Base-by-base conservation (phyloP, 53 echinoderm and acorn worm genomes). In the Patiria pectinifera region DNA sequence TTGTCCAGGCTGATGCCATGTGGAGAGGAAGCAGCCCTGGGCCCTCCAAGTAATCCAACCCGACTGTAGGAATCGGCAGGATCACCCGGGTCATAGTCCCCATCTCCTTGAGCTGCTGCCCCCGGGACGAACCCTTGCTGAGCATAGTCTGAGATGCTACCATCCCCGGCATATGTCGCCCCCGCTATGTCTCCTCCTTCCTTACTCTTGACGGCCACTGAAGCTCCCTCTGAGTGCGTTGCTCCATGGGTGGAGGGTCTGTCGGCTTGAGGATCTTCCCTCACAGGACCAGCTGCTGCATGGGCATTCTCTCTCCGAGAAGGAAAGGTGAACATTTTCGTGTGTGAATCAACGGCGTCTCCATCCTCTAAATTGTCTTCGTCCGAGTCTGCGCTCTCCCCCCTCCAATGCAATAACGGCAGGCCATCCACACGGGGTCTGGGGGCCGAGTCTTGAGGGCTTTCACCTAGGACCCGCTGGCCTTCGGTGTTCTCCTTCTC, bases 101-200 rank as follows among this genome's bases (percentile, higher is more conserved):
- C 48, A 5, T 59, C 23, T 53, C 45, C 59, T n/a, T 18, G n/a
- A 23, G 82, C 4, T 14, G 82, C 23, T 82, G 82, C 10, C 14
- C 59, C 82, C 19, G 82, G 82, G 16, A 82, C 58, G 24, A 82
- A 82, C 15, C 82, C 59, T 24, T 82, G 82, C 58, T 59, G 82
- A 21, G 53, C 82, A 82, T 82, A 82, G 24, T 23, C 45, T 22
- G 59, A 53, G 4, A 82, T 59, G 82, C 59, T 82, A 8, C 82
- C 82, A 59, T 82, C 82, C 4, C 59, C 59, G 45, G 53, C 82
- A 82, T 59, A 82, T 53, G n/a, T 23, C 10, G 82, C 58, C 21
- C 82, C 59, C 53, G 82, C 59, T 22, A 22, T 0, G 15, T 82
- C 24, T 24, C 58, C 82, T 18, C 43, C 21, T 4, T 59, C 82